Base-by-base conservation (phyloP, 2,797 vertebrate species). In the Synanceia verrucosa region DNA sequence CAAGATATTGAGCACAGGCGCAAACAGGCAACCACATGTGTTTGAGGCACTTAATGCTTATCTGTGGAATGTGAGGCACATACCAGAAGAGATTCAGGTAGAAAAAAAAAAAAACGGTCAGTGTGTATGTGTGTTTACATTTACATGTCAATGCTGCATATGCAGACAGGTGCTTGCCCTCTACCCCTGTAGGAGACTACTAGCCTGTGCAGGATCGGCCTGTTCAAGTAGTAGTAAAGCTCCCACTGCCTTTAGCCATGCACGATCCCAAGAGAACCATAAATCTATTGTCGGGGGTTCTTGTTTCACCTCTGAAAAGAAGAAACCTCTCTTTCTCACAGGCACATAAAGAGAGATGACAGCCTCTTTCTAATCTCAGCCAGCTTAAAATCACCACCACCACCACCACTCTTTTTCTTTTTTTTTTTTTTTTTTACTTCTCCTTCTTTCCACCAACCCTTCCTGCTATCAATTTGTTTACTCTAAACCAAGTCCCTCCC, bases 11-110 rank as follows among this genome's bases (percentile, higher is more conserved):
- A 21, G 23, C 41, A 31, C 56, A 47, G 41, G n/a, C 43, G 10
- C 53, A 53, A 46, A 53, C 53, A 53, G 64, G 26, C 52, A 41
- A 43, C 37, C 57, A 28, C 73, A 51, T 23, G 39, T 78, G 65
- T 77, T 52, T 21, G 33, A 28, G 10, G 16, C 41, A 51, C 36
- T 67, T 66, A 24, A 69, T 67, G 70, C 69, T 76, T 81, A 80
- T 84, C 68, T 71, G 59, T 58, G 83, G 68, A 79, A 82, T 82
- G 85, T 52, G 51, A 70, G 59, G 52, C 74, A 46, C 80, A 79
- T 85, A 62, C 53, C 65, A 19, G 47, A 18, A 23, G 39, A 61
- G 13, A 41, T 56, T 70, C 58, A 76, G 62, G 69, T 79, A 34
- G 50, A 72, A 73, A 55, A 52, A 9, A 36, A 10, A 58, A 52